Conservation (phyloP, 2,888 invertebrate species). For the Epistrophe eligans region DNA sequence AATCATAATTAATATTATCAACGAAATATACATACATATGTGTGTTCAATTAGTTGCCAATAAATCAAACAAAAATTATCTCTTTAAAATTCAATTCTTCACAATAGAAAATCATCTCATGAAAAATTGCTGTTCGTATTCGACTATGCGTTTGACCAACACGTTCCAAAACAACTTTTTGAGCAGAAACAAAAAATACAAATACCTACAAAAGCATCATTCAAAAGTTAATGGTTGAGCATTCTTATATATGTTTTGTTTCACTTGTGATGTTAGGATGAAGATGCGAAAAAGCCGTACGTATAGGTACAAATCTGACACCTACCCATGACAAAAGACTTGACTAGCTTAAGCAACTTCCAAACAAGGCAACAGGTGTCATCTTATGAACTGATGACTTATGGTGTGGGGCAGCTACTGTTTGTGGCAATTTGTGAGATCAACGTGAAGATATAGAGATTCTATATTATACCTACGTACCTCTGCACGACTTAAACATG, state of each 20-base stretch:
- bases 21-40: conserved; percentile 12
- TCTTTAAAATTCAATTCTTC: conserved; percentile 47
- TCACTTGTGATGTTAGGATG: conserved; percentile 13
- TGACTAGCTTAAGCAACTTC: conserved; percentile 49
- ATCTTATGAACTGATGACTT: conserved; percentile 63
- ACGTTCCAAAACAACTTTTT: conserved; percentile 43
- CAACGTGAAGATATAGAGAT: conserved; percentile 58
- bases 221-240: conserved; percentile 23
- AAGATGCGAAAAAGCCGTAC: background rate
- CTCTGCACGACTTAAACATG: conserved; percentile 28
- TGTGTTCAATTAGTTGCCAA: conserved; percentile 36
- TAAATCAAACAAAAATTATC: conserved; percentile 31
- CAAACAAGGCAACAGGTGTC: conserved; percentile 59
- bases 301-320: conserved; percentile 40
- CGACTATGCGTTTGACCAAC: conserved; percentile 16
- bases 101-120: conserved; percentile 42
- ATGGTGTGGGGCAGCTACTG: conserved; percentile 59
- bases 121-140: conserved; percentile 41
- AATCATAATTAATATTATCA: conserved; percentile 23
- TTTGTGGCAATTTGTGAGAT: conserved; percentile 61
- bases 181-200: background rate
- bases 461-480: background rate
- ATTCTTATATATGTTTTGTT: background rate
- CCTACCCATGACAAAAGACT: conserved; percentile 55
- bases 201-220: conserved; percentile 6